These are phyloP conservation scores for Megalops cyprinoides DNA, from an alignment of 2,797 vertebrate species.

Conservation along the genomic window DNA sequence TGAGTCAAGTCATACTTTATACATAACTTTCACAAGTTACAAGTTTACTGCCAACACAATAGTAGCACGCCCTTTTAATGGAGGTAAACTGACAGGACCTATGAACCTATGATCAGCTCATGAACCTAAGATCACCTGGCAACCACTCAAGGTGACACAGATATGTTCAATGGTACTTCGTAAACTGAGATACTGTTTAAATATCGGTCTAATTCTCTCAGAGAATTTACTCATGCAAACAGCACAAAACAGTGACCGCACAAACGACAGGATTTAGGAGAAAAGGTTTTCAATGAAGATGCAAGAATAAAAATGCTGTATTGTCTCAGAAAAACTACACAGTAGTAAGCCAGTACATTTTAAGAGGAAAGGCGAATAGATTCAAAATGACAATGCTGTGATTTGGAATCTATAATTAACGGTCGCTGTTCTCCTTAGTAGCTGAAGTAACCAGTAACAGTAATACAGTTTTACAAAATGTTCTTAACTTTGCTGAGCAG, in stretches of 20 bases:
- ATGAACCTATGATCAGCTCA: slow-evolving; percentile 59
- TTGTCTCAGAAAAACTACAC: slow-evolving; percentile 76
- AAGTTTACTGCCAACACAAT: slow-evolving; percentile 74
- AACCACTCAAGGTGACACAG: slow-evolving; percentile 62
- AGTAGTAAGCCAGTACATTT: slow-evolving; percentile 80
- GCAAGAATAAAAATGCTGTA: slow-evolving; percentile 66
- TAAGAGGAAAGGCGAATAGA: slow-evolving; percentile 63
- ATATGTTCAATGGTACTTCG: slow-evolving; percentile 64
- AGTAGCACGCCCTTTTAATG: slow-evolving; percentile 64
- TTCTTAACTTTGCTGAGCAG: slow-evolving; percentile 39
- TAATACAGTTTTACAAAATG: slow-evolving; percentile 30
- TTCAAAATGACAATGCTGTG: slow-evolving; percentile 39
- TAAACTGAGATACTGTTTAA: slow-evolving; percentile 78
- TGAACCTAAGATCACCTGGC: slow-evolving; percentile 48
- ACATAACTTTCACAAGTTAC: slow-evolving; percentile 77
- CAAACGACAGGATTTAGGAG: slow-evolving; percentile 76
- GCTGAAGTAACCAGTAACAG: slow-evolving; percentile 56
- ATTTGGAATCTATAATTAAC: slow-evolving; percentile 62
- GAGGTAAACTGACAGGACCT: slow-evolving; percentile 57
- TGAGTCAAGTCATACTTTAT: slow-evolving; percentile 69
- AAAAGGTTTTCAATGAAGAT: slow-evolving; percentile 74
- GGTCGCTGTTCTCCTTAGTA: slow-evolving; percentile 59
- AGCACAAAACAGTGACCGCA: slow-evolving; percentile 85
- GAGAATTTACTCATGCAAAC: slow-evolving; percentile 98
- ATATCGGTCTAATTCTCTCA: slow-evolving; percentile 91